Evolutionary conservation across 2,797 vertebrate genomes (phyloP).

Genomic region (Acanthopagrus latus): DNA sequence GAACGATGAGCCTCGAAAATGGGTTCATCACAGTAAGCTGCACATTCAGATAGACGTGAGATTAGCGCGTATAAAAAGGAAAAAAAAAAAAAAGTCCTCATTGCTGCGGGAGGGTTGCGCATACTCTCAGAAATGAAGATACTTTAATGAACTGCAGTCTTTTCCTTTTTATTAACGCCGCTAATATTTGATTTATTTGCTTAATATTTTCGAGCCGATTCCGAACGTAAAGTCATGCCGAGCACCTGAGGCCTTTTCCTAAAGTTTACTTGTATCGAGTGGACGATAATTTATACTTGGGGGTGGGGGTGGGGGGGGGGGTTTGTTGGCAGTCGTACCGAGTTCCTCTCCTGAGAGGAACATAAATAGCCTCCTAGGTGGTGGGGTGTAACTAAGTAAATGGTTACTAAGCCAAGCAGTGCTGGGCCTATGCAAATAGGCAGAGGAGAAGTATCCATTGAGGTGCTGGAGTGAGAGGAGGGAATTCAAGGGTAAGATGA

Average conservation of each 20-base stretch:
- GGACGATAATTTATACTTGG: conserved; percentile 62
- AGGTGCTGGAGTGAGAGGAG: conserved; percentile 47
- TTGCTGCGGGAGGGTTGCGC: not conserved
- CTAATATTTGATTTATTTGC: conserved; percentile 23
- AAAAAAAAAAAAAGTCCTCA: conserved; percentile 14
- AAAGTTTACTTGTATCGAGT: conserved; percentile 45
- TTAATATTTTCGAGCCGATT: conserved; percentile 25
- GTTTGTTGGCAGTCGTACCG: conserved; percentile 69
- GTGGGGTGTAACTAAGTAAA: conserved; percentile 79
- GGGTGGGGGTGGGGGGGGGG: conserved; percentile 44
- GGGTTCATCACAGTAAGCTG: conserved; percentile 67
- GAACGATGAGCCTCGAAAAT: conserved; percentile 72
- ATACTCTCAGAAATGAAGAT: conserved; percentile 15
- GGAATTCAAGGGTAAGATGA: conserved; percentile 56
- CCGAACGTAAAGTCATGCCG: conserved; percentile 33
- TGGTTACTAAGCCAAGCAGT: conserved; percentile 75
- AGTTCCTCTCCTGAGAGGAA: conserved; percentile 75
- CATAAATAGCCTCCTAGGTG: conserved; percentile 81
- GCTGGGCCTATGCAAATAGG: conserved; percentile 67
- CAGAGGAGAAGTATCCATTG: conserved; percentile 56
- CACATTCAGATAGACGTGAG: conserved; percentile 52
- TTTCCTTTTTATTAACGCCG: conserved; percentile 13
- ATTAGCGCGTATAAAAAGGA: conserved; percentile 40
- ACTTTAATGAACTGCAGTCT: not conserved
- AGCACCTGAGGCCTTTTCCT: conserved; percentile 29